Conservation (phyloP, 35 echinoderm and acorn worm genomes). For the Ophiothrix spiculata region DNA sequence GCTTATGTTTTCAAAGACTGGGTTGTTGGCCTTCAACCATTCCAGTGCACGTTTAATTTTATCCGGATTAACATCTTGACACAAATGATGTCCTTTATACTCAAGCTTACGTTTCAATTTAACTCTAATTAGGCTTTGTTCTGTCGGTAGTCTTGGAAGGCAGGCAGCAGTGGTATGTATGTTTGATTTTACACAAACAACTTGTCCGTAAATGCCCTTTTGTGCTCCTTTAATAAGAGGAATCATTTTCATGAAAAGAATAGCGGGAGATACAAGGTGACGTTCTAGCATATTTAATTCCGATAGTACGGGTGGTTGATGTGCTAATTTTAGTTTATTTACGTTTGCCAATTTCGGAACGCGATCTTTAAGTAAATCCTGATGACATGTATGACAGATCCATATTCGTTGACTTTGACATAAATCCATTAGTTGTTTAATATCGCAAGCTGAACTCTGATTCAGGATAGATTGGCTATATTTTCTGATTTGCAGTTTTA, state of each 20-base stretch:
- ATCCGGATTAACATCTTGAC: not conserved
- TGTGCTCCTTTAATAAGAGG: not conserved
- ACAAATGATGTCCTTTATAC: not conserved
- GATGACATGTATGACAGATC: not conserved
- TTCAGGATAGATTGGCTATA: not conserved
- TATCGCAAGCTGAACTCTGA: not conserved
- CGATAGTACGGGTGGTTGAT: not conserved
- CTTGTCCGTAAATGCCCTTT: not conserved
- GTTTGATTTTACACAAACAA: not conserved
- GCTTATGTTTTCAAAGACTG: not conserved
- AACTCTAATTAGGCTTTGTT: not conserved
- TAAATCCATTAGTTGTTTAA: not conserved
- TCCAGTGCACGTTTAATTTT: not conserved
- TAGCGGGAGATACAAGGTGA: not conserved
- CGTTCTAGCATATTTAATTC: conserved; percentile 8
- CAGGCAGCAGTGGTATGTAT: not conserved
- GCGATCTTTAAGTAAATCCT: not conserved
- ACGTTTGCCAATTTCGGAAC: not conserved
- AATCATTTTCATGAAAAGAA: not conserved
- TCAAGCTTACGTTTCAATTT: not conserved
- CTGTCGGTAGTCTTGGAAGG: not conserved
- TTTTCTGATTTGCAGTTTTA: not conserved
- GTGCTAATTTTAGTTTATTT: not conserved
- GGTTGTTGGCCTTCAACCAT: not conserved
- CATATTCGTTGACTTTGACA: not conserved